Evolutionary conservation across 2,888 invertebrate species (phyloP), one percentile per base, ranked within the genome.

Genomic region (Diabrotica balteata): DNA sequence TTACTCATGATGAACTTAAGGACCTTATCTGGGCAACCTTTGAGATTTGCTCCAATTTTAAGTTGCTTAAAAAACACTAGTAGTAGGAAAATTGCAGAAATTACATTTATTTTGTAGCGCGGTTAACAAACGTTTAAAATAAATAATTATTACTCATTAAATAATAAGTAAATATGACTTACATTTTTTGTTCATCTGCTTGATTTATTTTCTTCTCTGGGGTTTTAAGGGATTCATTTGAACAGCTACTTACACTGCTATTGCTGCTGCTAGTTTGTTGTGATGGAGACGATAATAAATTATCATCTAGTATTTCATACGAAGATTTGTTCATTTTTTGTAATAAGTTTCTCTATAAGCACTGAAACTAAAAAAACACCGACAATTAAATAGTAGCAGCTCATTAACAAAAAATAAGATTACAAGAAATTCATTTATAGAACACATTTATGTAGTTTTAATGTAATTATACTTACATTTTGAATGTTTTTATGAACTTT

Each of bases 401-500:
- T 53, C 51, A 45, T 57, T 61, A 60, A 63, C 45, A 59, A 61
- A 11, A 54, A 54, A 53, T 11, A 43, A 61, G 8, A 49, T 17
- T 69, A 32, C 32, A 47, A 57, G 43, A 3, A 22, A 53, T 7
- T 32, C 32, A 32, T 32, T 32, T 32, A 32, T 32, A 32, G 32
- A 32, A 44, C 43, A 55, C 9, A 43, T 22, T 22, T 8, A 22
- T 22, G 9, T 45, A 49, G 11, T 61, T 54, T 42, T 8, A 61
- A 52, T 46, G 8, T 51, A n/a, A 55, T 42, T 67, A 22, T 59
- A 74, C 75, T 68, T 67, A 75, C 75, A 72, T 75, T 73, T 74
- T 72, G 69, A 67, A 58, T 72, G 54, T 63, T 67, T 63, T 54
- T 57, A 9, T 47, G 10, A 44, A 57, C 43, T 44, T 57, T 57